phyloP scores from a whole-genome alignment of 2,113 vertebrate genomes.

The Gyps fulvus region DNA sequence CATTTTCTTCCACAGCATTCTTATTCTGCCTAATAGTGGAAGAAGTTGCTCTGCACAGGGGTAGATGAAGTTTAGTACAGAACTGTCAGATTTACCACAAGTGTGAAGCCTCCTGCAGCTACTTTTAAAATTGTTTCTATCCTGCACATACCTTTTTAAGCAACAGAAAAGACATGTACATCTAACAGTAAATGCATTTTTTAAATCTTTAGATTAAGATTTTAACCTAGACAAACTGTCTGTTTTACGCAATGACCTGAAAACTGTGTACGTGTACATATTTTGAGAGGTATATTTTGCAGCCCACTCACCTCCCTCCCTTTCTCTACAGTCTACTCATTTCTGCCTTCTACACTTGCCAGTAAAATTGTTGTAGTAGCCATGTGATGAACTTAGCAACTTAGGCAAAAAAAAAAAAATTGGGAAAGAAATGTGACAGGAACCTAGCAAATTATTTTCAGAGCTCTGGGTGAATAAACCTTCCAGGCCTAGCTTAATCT shows the following conservation, averaged over 20 bases:
- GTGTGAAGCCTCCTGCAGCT: not conserved
- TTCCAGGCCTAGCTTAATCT: not conserved
- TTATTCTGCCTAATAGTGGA: not conserved
- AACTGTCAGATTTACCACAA: not conserved
- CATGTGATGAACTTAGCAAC: not conserved
- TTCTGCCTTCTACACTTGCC: not conserved
- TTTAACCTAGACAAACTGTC: not conserved
- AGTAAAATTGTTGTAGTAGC: not conserved
- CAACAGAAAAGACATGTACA: not conserved
- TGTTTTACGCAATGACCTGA: not conserved
- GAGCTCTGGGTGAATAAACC: not conserved
- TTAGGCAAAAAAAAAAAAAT: not conserved
- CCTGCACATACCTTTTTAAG: not conserved
- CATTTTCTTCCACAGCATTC: not conserved
- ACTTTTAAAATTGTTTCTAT: not conserved
- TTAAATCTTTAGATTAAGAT: not conserved
- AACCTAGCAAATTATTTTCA: not conserved
- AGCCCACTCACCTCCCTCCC: not conserved
- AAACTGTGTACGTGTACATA: not conserved
- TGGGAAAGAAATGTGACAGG: not conserved
- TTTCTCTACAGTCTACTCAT: not conserved
- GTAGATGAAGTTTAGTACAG: not conserved
- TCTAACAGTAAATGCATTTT: not conserved
- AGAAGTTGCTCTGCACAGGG: not conserved
- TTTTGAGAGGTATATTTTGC: not conserved